These are phyloP conservation scores for Teleopsis dalmanni DNA, from an alignment of 1,140 invertebrate genomes.

Conservation along the genomic window DNA sequence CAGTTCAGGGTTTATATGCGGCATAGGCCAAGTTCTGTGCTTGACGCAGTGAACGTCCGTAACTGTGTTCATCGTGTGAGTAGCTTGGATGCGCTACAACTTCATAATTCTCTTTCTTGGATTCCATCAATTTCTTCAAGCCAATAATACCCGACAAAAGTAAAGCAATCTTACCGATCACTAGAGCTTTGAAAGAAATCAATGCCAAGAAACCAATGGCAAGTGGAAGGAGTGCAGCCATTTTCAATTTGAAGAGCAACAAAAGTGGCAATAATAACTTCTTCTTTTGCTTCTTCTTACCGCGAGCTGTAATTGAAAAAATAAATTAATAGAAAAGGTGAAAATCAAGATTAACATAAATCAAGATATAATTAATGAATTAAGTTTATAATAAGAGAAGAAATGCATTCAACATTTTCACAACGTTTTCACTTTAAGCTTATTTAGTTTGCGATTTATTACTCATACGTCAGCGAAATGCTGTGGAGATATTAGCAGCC, in stretches of 20 bases:
- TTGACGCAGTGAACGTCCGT: constrained; percentile 50
- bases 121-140: constrained; percentile 67
- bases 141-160: constrained; percentile 67
- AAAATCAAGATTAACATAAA: too few relatives aligned
- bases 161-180: constrained; percentile 72
- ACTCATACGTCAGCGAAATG: too few relatives aligned
- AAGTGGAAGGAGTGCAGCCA: constrained; percentile 66
- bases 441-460: too few relatives aligned
- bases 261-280: constrained; percentile 68
- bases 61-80: constrained; percentile 52
- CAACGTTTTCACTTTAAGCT: too few relatives aligned
- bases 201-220: constrained; percentile 68
- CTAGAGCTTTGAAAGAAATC: constrained; percentile 73
- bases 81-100: constrained; percentile 61
- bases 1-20: constrained; percentile 45
- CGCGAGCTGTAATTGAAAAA: constrained; percentile 51
- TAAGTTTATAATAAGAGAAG: too few relatives aligned
- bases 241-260: constrained; percentile 69
- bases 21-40: constrained; percentile 59
- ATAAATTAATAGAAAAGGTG: background rate
- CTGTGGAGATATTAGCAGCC: too few relatives aligned
- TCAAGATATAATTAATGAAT: too few relatives aligned
- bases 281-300: constrained; percentile 63
- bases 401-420: too few relatives aligned
- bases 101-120: constrained; percentile 64